A percentile compares a stretch with the other conserved stretches of the same genome.
phyloP scores from a whole-genome alignment of 2,113 vertebrate genomes.

The Acanthochromis polyacanthus region DNA sequence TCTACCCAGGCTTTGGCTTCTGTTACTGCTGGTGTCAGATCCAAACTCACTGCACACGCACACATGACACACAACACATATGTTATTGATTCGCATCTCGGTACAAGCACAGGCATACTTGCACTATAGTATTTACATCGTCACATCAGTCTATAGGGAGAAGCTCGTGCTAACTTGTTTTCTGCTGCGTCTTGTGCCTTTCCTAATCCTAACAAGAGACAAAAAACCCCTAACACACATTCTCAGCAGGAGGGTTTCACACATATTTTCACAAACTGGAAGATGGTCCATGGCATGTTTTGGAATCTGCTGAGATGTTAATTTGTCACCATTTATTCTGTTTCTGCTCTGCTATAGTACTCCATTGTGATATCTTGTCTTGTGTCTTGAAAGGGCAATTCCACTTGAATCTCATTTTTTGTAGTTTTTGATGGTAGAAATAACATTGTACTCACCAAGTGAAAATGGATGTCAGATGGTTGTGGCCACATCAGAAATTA shows the following conservation, averaged over 20 bases:
- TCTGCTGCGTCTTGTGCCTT: not conserved
- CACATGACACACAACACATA: conserved; percentile 5
- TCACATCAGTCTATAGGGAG: conserved; percentile 35
- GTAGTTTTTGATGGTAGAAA: not conserved
- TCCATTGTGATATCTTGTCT: not conserved
- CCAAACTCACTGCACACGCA: conserved; percentile 3
- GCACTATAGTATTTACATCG: conserved; percentile 20
- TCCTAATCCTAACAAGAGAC: not conserved
- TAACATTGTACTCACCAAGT: not conserved
- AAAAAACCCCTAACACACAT: conserved; percentile 28
- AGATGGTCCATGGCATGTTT: conserved; percentile 10
- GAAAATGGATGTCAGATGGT: not conserved
- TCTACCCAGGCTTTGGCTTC: conserved; percentile 31
- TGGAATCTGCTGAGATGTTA: conserved; percentile 39
- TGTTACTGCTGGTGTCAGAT: conserved; percentile 37
- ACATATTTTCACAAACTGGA: conserved; percentile 26
- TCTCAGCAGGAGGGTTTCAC: conserved; percentile 33
- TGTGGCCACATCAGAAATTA: not conserved
- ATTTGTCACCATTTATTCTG: conserved; percentile 27
- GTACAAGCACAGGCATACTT: conserved; percentile 21
- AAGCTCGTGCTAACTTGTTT: conserved; percentile 24
- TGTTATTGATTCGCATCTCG: conserved; percentile 17
- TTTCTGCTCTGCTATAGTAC: conserved; percentile 7
- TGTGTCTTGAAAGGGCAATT: not conserved
- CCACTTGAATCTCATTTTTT: not conserved